phyloP scores from a whole-genome alignment of 2,797 vertebrate species.

The Sciurus carolinensis region DNA sequence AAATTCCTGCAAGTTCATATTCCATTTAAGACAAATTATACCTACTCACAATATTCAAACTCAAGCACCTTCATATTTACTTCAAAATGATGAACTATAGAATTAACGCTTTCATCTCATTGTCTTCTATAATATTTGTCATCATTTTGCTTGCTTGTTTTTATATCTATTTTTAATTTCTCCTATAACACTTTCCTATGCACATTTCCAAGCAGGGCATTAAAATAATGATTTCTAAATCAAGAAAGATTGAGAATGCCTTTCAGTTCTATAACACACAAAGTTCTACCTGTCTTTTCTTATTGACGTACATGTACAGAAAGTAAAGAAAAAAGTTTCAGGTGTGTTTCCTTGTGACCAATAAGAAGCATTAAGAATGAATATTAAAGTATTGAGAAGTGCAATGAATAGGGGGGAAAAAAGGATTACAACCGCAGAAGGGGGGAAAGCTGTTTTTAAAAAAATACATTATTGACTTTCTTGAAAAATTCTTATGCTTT shows the following conservation, averaged over 20 bases:
- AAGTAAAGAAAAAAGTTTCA: background rate
- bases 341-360: background rate
- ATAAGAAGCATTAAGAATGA: background rate
- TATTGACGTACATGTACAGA: background rate
- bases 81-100: background rate
- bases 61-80: background rate
- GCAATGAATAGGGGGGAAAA: background rate
- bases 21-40: background rate
- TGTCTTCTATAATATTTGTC: background rate
- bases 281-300: background rate
- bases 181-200: background rate
- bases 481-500: background rate
- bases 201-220: background rate
- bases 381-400: background rate
- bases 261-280: background rate
- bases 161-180: background rate
- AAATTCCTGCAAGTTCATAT: background rate
- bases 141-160: constrained; percentile 2
- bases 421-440: background rate
- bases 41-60: background rate
- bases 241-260: background rate
- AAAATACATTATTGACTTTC: background rate
- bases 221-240: background rate
- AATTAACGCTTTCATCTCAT: background rate
- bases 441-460: background rate